Conservation (phyloP, 2,888 invertebrate genomes). For the Acrocera orbiculus region DNA sequence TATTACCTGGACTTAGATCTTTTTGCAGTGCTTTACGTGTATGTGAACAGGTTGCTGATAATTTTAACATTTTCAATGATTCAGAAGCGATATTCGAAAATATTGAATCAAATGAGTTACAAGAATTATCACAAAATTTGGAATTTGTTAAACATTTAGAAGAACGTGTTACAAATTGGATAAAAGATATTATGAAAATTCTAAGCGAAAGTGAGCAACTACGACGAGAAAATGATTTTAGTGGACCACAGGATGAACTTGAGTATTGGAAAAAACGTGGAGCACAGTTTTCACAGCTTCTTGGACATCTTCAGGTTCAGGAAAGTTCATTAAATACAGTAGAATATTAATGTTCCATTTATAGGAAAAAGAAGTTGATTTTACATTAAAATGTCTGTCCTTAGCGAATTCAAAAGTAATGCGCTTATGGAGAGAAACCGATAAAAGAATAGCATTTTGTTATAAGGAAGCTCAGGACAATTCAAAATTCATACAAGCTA, state of each 20-base stretch:
- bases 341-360: neutral
- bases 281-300: slow-evolving; percentile 78
- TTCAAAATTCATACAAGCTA: slow-evolving; percentile 82
- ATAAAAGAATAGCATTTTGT: slow-evolving; percentile 81
- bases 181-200: slow-evolving; percentile 62
- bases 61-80: slow-evolving; percentile 61
- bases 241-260: slow-evolving; percentile 86
- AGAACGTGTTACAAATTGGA: slow-evolving; percentile 59
- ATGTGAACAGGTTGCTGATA: slow-evolving; percentile 68
- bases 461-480: slow-evolving; percentile 94
- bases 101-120: slow-evolving; percentile 46
- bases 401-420: slow-evolving; percentile 61
- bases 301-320: slow-evolving; percentile 49
- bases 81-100: slow-evolving; percentile 43
- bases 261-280: slow-evolving; percentile 93
- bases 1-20: slow-evolving; percentile 64
- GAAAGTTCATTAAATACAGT: neutral
- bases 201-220: slow-evolving; percentile 84
- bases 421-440: slow-evolving; percentile 66
- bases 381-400: slow-evolving; percentile 58
- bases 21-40: slow-evolving; percentile 79
- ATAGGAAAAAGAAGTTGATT: slow-evolving; percentile 55
- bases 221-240: slow-evolving; percentile 76
- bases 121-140: slow-evolving; percentile 48
- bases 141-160: slow-evolving; percentile 49